phyloP scores from a whole-genome alignment of 1,140 invertebrate species.

The Nautilus pompilius region DNA sequence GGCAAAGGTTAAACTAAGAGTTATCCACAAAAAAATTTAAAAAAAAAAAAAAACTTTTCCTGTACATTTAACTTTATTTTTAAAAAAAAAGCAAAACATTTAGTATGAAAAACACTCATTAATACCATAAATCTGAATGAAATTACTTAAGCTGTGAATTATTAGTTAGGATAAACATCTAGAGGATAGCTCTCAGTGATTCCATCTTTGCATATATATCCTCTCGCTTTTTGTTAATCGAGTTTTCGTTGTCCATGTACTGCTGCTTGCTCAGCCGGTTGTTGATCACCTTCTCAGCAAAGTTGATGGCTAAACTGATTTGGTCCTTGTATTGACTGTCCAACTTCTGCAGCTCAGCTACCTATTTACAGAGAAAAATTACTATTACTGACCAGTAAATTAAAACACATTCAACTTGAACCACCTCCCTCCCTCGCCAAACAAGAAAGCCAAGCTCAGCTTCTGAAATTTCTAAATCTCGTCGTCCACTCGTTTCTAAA shows the following conservation, averaged over 20 bases:
- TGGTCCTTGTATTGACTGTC: constrained; percentile 59
- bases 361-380: constrained; percentile 39
- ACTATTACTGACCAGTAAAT: background rate
- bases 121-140: too few species aligned
- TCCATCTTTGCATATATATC: constrained; percentile 69
- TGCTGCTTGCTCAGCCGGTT: constrained; percentile 66
- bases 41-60: too few species aligned
- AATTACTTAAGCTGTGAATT: too few species aligned
- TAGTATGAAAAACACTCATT: too few species aligned
- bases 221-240: constrained; percentile 64
- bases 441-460: background rate
- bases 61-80: too few species aligned
- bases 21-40: too few species aligned
- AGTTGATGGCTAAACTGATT: constrained; percentile 35
- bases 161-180: constrained; percentile 1
- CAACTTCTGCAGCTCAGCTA: constrained; percentile 65
- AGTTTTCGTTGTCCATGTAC: constrained; percentile 65
- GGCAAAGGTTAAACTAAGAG: too few species aligned
- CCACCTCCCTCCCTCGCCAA: background rate
- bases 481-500: background rate
- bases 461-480: background rate
- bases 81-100: too few species aligned
- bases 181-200: constrained; percentile 34
- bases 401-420: background rate
- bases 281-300: constrained; percentile 66